Evolutionary conservation across 2,797 vertebrate genomes (phyloP).

Genomic region (Myotis vivesi): DNA sequence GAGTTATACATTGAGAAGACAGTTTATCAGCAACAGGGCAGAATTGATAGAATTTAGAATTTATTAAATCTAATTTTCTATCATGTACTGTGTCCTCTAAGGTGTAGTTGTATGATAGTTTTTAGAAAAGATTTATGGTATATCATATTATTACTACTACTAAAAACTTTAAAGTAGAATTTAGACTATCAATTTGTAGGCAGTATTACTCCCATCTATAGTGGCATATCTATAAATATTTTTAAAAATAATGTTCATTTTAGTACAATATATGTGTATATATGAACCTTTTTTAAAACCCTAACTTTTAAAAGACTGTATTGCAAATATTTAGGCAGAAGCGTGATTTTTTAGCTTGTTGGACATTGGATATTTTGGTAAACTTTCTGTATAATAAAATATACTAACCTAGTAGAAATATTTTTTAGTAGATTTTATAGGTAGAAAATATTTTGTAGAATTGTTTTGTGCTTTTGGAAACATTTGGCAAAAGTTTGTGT

Average conservation of each 20-base stretch:
- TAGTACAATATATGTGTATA: background rate
- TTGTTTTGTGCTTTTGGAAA: constrained; percentile 2
- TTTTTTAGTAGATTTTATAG: background rate
- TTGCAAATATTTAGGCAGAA: constrained; percentile 30
- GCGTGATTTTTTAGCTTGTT: constrained; percentile 28
- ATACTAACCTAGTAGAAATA: background rate
- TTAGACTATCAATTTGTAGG: constrained; percentile 13
- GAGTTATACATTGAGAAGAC: constrained; percentile 16
- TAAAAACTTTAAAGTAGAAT: background rate
- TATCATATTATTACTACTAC: constrained; percentile 8
- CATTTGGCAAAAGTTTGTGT: background rate
- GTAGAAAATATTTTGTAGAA: constrained; percentile 9
- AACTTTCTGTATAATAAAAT: constrained; percentile 39
- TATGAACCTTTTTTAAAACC: background rate
- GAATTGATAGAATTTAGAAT: constrained; percentile 49
- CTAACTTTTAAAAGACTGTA: background rate
- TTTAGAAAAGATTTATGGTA: constrained; percentile 32
- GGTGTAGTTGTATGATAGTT: background rate
- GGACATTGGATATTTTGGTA: background rate
- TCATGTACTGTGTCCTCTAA: background rate
- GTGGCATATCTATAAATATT: background rate
- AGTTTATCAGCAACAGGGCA: constrained; percentile 3
- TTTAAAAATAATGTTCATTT: background rate
- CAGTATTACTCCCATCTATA: background rate
- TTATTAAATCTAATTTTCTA: constrained; percentile 45